These are phyloP conservation scores for Marmota flaviventris DNA, from an alignment of 2,113 vertebrate species.

Conservation along the genomic window DNA sequence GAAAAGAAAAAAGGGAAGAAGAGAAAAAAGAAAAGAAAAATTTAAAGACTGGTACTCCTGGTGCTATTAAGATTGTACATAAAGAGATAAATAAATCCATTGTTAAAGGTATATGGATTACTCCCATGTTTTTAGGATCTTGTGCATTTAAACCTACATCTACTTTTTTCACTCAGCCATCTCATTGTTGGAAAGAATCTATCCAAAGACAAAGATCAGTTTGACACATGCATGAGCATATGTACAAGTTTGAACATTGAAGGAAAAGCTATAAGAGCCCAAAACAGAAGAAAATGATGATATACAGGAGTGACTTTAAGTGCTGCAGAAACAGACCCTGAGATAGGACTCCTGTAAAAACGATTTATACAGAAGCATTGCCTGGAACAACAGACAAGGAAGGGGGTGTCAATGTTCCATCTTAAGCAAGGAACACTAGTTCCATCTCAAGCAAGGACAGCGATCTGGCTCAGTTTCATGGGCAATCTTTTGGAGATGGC, in stretches of 20 bases:
- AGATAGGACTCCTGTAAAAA: not conserved
- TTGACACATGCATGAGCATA: not conserved
- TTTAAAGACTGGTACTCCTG: not conserved
- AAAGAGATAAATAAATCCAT: not conserved
- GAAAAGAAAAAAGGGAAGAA: too few species aligned
- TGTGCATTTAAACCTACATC: not conserved
- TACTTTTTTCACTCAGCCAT: not conserved
- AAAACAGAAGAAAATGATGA: not conserved
- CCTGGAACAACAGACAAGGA: not conserved
- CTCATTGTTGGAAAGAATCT: not conserved
- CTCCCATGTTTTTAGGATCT: not conserved
- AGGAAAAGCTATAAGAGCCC: not conserved
- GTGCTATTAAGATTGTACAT: not conserved
- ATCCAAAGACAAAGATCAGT: not conserved
- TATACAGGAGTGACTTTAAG: not conserved
- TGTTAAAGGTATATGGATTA: not conserved
- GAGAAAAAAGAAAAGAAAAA: too few species aligned
- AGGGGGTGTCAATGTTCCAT: not conserved
- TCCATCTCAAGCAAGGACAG: not conserved
- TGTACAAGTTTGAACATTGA: not conserved
- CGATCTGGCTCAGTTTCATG: not conserved
- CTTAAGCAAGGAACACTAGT: not conserved
- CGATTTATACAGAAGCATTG: not conserved
- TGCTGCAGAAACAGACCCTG: not conserved
- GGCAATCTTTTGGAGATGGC: not conserved